Evolutionary conservation across 2,113 vertebrate species (phyloP).

Genomic region (Forbesichthys agassizii): DNA sequence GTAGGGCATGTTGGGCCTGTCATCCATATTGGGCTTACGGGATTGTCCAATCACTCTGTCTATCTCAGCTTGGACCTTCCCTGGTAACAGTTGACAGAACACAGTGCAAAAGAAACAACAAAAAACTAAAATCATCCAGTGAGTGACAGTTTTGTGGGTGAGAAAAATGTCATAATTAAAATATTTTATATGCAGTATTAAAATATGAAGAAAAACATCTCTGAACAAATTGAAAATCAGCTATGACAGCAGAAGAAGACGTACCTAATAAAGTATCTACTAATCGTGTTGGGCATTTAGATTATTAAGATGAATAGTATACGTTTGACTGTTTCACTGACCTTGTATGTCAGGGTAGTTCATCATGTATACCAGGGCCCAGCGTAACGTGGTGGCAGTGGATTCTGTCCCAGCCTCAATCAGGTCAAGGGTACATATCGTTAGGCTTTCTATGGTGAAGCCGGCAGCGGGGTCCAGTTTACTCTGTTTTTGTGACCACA

Average conservation of each 20-base stretch:
- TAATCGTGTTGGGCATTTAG: too few relatives aligned
- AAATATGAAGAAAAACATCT: too few relatives aligned
- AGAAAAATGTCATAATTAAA: too few relatives aligned
- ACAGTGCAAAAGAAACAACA: too few relatives aligned
- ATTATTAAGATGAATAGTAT: too few relatives aligned
- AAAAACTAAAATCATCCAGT: too few relatives aligned
- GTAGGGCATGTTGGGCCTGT: slow-evolving; percentile 79
- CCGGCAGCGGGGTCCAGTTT: slow-evolving; percentile 45
- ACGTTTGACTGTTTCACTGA: slow-evolving; percentile 54
- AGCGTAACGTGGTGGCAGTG: slow-evolving; percentile 82
- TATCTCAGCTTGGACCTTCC: slow-evolving; percentile 76
- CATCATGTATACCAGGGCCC: slow-evolving; percentile 84
- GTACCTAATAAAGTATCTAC: too few relatives aligned
- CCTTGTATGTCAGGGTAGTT: slow-evolving; percentile 86
- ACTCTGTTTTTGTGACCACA: slow-evolving; percentile 31
- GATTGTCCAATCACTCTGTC: slow-evolving; percentile 68
- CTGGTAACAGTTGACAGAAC: slow-evolving; percentile 20
- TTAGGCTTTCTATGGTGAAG: slow-evolving; percentile 77
- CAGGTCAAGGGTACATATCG: slow-evolving; percentile 83
- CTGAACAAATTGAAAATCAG: too few relatives aligned
- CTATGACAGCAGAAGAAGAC: too few relatives aligned
- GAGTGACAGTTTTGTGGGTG: too few relatives aligned
- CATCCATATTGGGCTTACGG: slow-evolving; percentile 68
- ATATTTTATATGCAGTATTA: too few relatives aligned
- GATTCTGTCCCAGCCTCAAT: slow-evolving; percentile 91